Percentiles rank a stretch among this genome's conserved stretches.
Evolutionary conservation across 2,888 invertebrate species (phyloP).

Genomic region (Pyrgus malvae): DNA sequence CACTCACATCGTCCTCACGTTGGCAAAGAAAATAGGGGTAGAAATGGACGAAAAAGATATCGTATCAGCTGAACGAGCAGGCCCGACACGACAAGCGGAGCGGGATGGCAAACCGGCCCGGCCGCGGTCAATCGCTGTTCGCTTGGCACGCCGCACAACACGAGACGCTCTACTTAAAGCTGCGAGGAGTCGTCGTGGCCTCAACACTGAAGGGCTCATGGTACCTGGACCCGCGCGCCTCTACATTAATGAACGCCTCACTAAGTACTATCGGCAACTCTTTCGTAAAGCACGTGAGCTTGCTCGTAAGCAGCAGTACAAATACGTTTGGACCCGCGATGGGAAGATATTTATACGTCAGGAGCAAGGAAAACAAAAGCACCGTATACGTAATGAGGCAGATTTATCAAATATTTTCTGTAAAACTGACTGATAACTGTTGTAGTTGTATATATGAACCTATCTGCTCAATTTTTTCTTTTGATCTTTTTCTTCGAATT

Average conservation of each 20-base stretch:
- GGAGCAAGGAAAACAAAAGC: neutral
- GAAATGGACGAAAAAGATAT: neutral
- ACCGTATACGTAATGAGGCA: neutral
- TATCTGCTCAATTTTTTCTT: too few relatives aligned
- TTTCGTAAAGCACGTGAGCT: neutral
- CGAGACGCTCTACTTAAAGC: neutral
- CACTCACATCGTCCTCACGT: neutral
- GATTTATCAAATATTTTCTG: too few relatives aligned
- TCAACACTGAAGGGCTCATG: neutral
- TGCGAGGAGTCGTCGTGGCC: neutral
- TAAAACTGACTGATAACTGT: too few relatives aligned
- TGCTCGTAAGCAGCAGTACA: neutral
- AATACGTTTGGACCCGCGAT: neutral
- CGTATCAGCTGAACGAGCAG: neutral
- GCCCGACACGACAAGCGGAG: neutral
- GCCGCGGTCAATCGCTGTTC: neutral
- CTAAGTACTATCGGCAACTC: neutral
- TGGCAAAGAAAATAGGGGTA: conserved; percentile 3
- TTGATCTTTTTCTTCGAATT: too few relatives aligned
- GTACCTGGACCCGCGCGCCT: neutral
- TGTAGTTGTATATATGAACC: too few relatives aligned
- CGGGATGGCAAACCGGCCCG: neutral
- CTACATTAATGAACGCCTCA: neutral
- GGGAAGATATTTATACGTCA: neutral
- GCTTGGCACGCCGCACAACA: neutral